Conservation (phyloP, 2,113 vertebrate species). For the Strix uralensis region DNA sequence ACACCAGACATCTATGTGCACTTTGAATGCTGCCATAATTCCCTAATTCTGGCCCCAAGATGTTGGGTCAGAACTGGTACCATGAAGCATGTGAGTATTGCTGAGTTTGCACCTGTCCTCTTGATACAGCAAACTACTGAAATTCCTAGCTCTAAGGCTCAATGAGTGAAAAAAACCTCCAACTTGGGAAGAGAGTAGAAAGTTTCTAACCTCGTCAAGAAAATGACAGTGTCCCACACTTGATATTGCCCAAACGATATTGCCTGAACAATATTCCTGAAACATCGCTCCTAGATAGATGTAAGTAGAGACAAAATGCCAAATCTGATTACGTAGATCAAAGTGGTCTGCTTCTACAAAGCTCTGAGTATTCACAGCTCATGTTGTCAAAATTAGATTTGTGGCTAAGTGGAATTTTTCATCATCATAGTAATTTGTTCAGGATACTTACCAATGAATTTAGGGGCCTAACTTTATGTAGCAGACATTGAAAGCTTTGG, state of each 20-base stretch:
- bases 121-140: background rate
- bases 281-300: background rate
- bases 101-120: background rate
- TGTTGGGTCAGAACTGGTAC: background rate
- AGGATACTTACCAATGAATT: constrained; percentile 2
- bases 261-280: background rate
- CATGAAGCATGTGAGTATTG: background rate
- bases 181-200: background rate
- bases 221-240: background rate
- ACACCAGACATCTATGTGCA: background rate
- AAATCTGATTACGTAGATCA: constrained; percentile 42
- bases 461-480: background rate
- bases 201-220: background rate
- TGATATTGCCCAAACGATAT: background rate
- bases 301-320: background rate
- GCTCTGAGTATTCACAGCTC: constrained; percentile 5
- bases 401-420: constrained; percentile 40
- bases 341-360: constrained; percentile 6
- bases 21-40: background rate
- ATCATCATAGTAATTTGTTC: constrained; percentile 11
- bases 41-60: background rate
- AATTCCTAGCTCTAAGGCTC: background rate
- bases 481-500: background rate
- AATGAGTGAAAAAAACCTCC: background rate
- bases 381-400: constrained; percentile 18